Percentiles rank a stretch among this genome's conserved stretches.
Evolutionary conservation across 2,113 vertebrate species (phyloP).

Genomic region (Mormoops blainvillei): DNA sequence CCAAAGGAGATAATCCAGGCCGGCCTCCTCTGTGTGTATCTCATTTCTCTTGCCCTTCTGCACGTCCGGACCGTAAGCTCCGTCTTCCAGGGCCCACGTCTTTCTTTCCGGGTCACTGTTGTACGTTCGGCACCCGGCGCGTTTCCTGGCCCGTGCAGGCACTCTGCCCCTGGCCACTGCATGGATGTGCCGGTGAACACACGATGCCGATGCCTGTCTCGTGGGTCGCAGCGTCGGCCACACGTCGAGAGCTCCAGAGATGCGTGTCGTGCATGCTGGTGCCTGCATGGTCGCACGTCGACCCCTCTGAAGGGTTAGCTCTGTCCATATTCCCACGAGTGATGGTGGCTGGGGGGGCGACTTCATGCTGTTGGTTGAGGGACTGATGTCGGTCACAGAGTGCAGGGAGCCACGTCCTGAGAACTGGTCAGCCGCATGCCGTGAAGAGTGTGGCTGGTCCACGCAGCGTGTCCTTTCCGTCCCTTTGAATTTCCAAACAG

Average conservation of each 20-base stretch:
- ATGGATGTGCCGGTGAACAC: neutral
- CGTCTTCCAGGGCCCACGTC: neutral
- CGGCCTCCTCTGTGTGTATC: neutral
- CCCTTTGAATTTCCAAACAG: conserved; percentile 15
- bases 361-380: neutral
- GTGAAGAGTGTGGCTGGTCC: neutral
- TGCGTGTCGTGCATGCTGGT: rapidly evolving
- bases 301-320: neutral
- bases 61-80: neutral
- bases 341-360: neutral
- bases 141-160: neutral
- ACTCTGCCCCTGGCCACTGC: neutral
- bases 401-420: neutral
- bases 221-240: neutral
- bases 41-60: neutral
- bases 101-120: neutral
- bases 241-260: neutral
- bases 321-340: neutral
- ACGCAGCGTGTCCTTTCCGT: neutral
- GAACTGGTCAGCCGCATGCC: neutral
- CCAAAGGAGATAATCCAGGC: neutral
- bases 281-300: neutral
- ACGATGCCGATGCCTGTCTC: neutral
- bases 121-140: neutral
- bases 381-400: neutral